Conservation (phyloP, 1,140 invertebrate genomes). For the Bombus difficillimus region DNA sequence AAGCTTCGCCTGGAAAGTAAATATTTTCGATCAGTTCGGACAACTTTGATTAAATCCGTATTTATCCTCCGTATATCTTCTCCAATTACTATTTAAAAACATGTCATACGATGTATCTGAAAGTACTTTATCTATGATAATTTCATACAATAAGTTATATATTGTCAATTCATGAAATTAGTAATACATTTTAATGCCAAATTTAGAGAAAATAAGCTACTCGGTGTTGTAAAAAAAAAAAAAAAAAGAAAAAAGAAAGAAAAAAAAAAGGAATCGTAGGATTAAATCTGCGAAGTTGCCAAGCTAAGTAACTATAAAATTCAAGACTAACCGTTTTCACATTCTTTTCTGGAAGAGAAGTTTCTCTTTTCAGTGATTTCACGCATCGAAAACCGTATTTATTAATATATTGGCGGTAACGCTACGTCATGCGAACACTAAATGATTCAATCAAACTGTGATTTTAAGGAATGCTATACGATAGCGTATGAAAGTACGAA, state of each 20-base stretch:
- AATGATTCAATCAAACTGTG: conserved; percentile 8
- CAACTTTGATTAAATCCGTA: too few species aligned
- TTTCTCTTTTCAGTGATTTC: conserved; percentile 25
- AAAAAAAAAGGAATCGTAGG: not conserved
- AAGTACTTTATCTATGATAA: too few species aligned
- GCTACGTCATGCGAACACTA: not conserved
- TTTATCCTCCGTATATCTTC: too few species aligned
- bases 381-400: conserved; percentile 1
- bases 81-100: too few species aligned
- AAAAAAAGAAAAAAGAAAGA: not conserved
- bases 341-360: conserved; percentile 29
- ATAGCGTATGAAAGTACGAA: not conserved
- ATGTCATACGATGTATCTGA: too few species aligned
- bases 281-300: not conserved
- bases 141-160: too few species aligned
- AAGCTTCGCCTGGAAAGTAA: not conserved
- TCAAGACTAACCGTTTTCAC: conserved; percentile 16
- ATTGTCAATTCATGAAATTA: too few species aligned
- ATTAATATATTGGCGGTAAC: not conserved
- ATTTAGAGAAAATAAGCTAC: not conserved
- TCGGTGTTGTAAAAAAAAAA: too few species aligned
- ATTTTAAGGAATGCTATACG: not conserved
- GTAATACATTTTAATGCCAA: too few species aligned
- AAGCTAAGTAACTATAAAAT: not conserved
- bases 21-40: not conserved